Evolutionary conservation across 2,113 vertebrate species (phyloP).

Genomic region (Cyprinus carpio): DNA sequence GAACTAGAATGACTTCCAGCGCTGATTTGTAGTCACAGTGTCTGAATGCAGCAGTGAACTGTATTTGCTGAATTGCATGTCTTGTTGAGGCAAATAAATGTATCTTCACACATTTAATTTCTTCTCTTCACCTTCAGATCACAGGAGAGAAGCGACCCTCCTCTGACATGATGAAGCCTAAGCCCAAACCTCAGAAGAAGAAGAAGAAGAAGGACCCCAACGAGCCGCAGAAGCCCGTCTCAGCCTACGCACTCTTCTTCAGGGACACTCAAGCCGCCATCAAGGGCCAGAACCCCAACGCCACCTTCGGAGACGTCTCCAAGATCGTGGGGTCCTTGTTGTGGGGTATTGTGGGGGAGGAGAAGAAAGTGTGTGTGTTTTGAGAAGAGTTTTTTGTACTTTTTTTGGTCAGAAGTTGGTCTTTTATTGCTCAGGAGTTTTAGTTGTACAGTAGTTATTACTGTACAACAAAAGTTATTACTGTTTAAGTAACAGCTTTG

Average conservation of each 20-base stretch:
- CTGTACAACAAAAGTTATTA: too few relatives aligned
- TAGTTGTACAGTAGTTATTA: too few relatives aligned
- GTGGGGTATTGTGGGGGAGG: slow-evolving; percentile 98
- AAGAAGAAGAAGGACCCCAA: slow-evolving; percentile 99
- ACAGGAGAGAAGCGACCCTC: slow-evolving; percentile 93
- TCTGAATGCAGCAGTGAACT: neutral
- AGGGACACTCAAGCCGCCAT: slow-evolving; percentile 98
- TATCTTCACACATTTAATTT: neutral
- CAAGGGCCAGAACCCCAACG: slow-evolving; percentile 96
- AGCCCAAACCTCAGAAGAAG: slow-evolving; percentile 97
- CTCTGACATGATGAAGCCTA: slow-evolving; percentile 92
- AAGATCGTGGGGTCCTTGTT: slow-evolving; percentile 98
- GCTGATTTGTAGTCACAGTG: neutral
- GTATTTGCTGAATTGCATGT: neutral
- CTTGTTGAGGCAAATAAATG: neutral
- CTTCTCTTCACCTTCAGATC: slow-evolving; percentile 71
- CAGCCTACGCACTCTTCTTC: slow-evolving; percentile 97
- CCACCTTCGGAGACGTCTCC: slow-evolving; percentile 95
- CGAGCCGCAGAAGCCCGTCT: slow-evolving; percentile 95
- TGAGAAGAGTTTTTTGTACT: too few relatives aligned
- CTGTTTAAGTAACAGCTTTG: too few relatives aligned
- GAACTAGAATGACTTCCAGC: neutral
- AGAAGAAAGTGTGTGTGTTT: slow-evolving; percentile 97
- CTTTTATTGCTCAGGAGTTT: too few relatives aligned
- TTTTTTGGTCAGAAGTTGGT: too few relatives aligned